Base-by-base conservation (phyloP, 1,140 invertebrate genomes). In the Scaptomyza pallida region DNA sequence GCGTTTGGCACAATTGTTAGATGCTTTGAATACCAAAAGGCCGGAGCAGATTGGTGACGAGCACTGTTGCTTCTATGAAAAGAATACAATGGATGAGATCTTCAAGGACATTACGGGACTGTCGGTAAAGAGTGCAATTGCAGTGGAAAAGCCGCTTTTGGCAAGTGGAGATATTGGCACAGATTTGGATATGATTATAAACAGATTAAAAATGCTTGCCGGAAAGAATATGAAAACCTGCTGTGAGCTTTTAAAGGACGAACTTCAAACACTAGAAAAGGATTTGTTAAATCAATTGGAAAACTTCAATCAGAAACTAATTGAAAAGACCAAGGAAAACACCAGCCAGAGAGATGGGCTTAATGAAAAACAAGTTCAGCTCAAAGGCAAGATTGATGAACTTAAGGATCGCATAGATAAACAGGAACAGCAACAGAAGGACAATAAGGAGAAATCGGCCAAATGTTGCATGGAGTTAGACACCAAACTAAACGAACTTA, bases 61-160 rank as follows among this genome's bases (percentile, higher is more conserved):
- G 9, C 21, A 50, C 0, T 77, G 64, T 16, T 76, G 73, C 16
- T 65, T 70, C 15, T 62, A 74, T 15, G 78, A 81, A 10, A 52
- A 65, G 5, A 5, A 21, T 3, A 51, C 54, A 0, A 45, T 82
- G 65, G 2, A 35, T 2, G 41, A 15, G 2, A 10, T 82, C 0
- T 45, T 82, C 5, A n/a, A 35, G 1, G 59, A 54, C 1, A 5
- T 75, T 0, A 50, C 48, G 10, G 26, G 12, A 0, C 50, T 54
- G 1, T 55, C 30, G 4, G 2, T 12, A 1, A 47, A 15, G 5
- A 40, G 26, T 6, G 37, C 9, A n/a, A n/a, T 43, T 1, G 9
- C 1, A 0, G 9, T 30, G 1, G 12, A 4, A 10, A 2, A 10
- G 9, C 13, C 33, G 0, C 2, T 78, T 1, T 5, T 21, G 3